These are phyloP conservation scores for Parochlus steinenii DNA, from an alignment of 2,888 invertebrate genomes.

Conservation along the genomic window DNA sequence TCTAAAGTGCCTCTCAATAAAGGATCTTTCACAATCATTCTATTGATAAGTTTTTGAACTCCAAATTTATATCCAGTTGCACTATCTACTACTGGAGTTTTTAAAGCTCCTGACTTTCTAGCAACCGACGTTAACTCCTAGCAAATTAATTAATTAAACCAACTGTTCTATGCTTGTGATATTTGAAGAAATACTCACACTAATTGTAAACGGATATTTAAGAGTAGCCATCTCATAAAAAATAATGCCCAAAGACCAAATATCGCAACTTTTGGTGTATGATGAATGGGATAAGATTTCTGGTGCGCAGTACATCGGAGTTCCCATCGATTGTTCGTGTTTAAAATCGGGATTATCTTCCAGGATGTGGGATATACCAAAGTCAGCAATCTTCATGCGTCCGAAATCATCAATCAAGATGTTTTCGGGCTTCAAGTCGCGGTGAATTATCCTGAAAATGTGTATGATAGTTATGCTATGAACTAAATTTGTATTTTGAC, in stretches of 20 bases:
- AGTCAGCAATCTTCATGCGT: conserved; percentile 15
- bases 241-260: conserved; percentile 48
- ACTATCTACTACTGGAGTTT: no score
- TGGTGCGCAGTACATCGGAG: conserved; percentile 50
- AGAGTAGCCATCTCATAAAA: conserved; percentile 37
- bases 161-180: no score
- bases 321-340: conserved; percentile 35
- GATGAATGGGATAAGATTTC: conserved; percentile 42
- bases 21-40: no score
- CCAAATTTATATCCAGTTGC: no score
- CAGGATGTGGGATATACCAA: conserved; percentile 18
- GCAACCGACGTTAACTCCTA: no score
- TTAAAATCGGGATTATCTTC: conserved; percentile 16
- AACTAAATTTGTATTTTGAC: no score
- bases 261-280: conserved; percentile 46
- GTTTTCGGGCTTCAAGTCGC: conserved; percentile 16
- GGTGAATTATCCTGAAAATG: conserved; percentile 15
- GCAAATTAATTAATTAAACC: no score
- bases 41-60: no score
- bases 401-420: conserved; percentile 13
- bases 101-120: no score
- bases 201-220: conserved; percentile 13
- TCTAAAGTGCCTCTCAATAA: no score
- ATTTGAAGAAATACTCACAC: no score
- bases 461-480: no score